These are phyloP conservation scores for Periophthalmus magnuspinnatus DNA, from an alignment of 2,797 vertebrate species.

Conservation along the genomic window DNA sequence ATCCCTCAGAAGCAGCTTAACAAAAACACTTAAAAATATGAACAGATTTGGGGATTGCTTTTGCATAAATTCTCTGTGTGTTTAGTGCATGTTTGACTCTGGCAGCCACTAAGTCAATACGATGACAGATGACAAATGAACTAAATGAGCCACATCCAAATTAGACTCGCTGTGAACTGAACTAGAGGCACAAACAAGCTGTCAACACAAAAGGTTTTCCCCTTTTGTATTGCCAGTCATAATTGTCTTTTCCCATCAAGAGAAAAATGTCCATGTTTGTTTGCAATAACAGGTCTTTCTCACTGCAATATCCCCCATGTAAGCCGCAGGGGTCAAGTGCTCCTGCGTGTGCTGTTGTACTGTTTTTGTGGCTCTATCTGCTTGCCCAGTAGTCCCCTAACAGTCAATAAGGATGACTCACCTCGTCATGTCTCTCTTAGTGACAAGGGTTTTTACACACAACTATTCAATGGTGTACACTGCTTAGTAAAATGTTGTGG, in stretches of 20 bases:
- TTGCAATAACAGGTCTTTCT: background rate
- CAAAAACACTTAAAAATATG: background rate
- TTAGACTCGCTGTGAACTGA: background rate
- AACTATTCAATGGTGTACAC: background rate
- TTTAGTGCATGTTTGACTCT: background rate
- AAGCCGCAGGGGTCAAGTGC: conserved; percentile 2
- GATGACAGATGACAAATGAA: background rate
- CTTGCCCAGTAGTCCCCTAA: background rate
- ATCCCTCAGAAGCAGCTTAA: background rate
- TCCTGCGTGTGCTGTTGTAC: background rate
- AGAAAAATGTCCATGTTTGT: background rate
- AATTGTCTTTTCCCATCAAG: background rate
- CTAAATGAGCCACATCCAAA: background rate
- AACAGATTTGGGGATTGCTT: background rate
- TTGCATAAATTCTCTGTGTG: background rate
- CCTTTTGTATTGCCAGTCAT: background rate
- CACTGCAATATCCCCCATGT: background rate
- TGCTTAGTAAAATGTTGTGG: background rate
- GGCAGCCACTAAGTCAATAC: conserved; percentile 1
- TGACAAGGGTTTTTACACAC: background rate
- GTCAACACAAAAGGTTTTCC: conserved; percentile 2
- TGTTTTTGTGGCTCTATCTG: background rate
- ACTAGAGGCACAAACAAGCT: background rate
- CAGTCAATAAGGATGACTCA: conserved; percentile 13
- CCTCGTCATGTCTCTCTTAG: background rate